Evolutionary conservation across 2,113 vertebrate species (phyloP), one percentile per base, ranked within the genome.

Genomic region (Phalacrocorax carbo): DNA sequence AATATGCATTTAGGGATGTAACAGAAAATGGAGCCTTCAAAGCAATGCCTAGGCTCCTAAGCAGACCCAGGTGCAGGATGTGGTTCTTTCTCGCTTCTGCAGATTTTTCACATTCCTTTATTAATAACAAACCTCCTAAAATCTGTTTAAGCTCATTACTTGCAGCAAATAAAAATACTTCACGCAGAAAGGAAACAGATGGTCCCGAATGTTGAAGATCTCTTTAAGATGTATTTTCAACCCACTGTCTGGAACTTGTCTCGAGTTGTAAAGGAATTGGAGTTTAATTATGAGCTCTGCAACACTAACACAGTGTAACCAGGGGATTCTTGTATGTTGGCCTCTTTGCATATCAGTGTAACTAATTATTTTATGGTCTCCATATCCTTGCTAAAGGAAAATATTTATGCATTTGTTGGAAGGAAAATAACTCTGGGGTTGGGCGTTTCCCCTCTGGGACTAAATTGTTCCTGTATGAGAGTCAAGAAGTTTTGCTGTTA

Each of bases 151-250:
- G 79, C 65, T 82, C 83, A 77, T 94, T 88, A 93, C 85, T 96
- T 85, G 42, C 25, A 79, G 81, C 83, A 97, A 97, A 96, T 93
- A 92, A 97, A 95, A 94, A 80, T 85, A 76, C 75, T 96, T 96
- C 79, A 80, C 6, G 2, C 89, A 94, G 94, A 97, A 93, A 90
- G 48, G 94, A 94, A 98, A 83, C 96, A 98, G 98, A 97, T 98
- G 98, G 97, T 76, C 14, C 40, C 40, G 86, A 82, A 94, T 93
- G 84, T 15, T 88, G 71, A 92, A 83, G 86, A 92, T 66, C 51
- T 94, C 70, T 82, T 94, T 57, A n/a, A 89, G 83, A 94, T 86
- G 54, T 80, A 66, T 96, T 97, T 97, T 80, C 62, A 62, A 16
- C 84, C 86, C 87, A 77, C 60, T 65, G 94, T 90, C 61, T 96